phyloP scores from a whole-genome alignment of 2,888 invertebrate species.

The Pycnomerus fuliginosus region DNA sequence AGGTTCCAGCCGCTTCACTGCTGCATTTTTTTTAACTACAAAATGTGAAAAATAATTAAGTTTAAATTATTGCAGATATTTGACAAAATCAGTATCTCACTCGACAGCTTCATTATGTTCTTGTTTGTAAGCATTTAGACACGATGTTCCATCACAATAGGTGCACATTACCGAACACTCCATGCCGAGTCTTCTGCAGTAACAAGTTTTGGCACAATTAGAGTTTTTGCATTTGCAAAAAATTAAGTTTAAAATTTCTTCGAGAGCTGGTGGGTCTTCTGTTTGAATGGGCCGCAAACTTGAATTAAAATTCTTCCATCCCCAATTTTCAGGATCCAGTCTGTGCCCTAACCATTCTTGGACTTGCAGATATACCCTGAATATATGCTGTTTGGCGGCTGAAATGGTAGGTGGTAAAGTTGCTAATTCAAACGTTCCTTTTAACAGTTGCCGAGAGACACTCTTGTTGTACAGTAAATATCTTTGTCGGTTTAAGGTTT shows the following conservation, averaged over 20 bases:
- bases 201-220: too few species aligned
- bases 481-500: neutral
- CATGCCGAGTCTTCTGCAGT: neutral
- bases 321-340: neutral
- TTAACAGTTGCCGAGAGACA: neutral
- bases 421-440: neutral
- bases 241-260: neutral
- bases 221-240: neutral
- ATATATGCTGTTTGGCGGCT: neutral
- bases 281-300: neutral
- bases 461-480: neutral
- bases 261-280: constrained; percentile 10
- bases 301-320: neutral
- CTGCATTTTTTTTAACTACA: too few species aligned
- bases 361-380: neutral
- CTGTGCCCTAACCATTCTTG: neutral
- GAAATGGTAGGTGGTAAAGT: neutral
- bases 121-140: too few species aligned
- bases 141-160: neutral
- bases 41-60: too few species aligned
- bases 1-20: too few species aligned
- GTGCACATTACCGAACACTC: neutral
- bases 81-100: too few species aligned
- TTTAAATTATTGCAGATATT: too few species aligned
- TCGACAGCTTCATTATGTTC: too few species aligned